Evolutionary conservation across 2,888 invertebrate species (phyloP), one percentile per base, ranked within the genome.

Genomic region (Trisateles emortualis): DNA sequence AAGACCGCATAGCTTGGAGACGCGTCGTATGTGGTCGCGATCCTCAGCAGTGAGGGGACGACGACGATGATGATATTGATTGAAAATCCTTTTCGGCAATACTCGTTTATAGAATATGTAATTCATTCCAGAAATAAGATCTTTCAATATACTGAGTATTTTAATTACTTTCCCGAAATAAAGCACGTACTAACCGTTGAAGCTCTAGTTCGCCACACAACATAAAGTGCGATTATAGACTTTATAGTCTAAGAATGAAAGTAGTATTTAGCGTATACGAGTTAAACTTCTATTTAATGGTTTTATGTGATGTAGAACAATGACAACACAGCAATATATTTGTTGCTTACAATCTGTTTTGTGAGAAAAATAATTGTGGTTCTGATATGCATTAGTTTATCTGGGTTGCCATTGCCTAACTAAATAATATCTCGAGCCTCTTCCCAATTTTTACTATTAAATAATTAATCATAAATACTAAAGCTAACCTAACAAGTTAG

Each of bases 401-500:
- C 51, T 55, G 59, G 65, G 58, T 44, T 40, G 63, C 32, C 60
- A 45, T 39, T 38, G 52, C 19, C 19, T 11, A 55, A 61, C 57
- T 67, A 65, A 65, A 62, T 59, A 60, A 58, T 62, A 62, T 59
- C 53, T 52, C 58, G 56, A 73, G 72, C 72, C 71, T 73, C 72
- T 73, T 64, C 68, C 71, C 68, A 66, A 65, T 63, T 67, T 26
- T 56, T 65, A 62, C 48, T 62, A 62, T 59, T 61, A 61, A 71
- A 66, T 61, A 65, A 68, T 59, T 50, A 66, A 59, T 35, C 66
- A 72, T 68, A 72, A 66, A 72, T 59, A 72, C 52, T 71, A 68
- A 53, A 59, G n/a, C 46, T 71, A 72, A 65, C 58, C 64, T 69
- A 69, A 62, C 42, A 53, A 57, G 71, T 70, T 72, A 72, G 66